phyloP scores from a whole-genome alignment of 2,797 vertebrate species.

The Danio aesculapii region DNA sequence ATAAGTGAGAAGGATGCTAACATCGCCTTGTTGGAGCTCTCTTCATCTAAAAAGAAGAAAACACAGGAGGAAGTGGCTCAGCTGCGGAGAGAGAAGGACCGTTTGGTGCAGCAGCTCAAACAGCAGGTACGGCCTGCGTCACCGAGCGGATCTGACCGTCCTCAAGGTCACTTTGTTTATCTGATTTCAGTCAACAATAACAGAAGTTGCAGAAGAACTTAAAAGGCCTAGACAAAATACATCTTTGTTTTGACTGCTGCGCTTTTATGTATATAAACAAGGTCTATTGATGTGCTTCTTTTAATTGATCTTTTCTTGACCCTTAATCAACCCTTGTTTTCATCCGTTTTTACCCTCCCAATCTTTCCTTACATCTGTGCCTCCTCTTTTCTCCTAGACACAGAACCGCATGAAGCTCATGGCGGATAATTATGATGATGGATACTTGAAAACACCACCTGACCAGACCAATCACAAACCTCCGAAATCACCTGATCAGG shows the following conservation, averaged over 20 bases:
- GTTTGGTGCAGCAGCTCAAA: conserved; percentile 97
- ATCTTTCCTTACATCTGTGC: conserved; percentile 46
- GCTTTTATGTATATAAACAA: not conserved
- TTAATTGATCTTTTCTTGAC: not conserved
- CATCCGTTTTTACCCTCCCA: not conserved
- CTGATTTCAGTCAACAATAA: not conserved
- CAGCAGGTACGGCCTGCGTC: conserved; percentile 85
- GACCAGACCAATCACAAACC: conserved; percentile 95
- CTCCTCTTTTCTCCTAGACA: conserved; percentile 79
- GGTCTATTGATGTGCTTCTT: conserved; percentile 13
- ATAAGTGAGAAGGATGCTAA: conserved; percentile 99
- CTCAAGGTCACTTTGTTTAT: conserved; percentile 52
- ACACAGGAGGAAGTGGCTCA: conserved; percentile 97
- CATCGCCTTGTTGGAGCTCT: conserved; percentile 95
- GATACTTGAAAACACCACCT: conserved; percentile 88
- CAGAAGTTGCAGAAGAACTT: not conserved
- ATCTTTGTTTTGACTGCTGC: conserved; percentile 26
- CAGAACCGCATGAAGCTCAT: conserved; percentile 99
- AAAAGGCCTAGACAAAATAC: conserved; percentile 8
- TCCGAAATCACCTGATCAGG: conserved; percentile 94
- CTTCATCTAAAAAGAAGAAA: conserved; percentile 97
- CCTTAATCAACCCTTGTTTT: not conserved
- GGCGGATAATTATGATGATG: conserved; percentile 97
- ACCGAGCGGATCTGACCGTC: not conserved
- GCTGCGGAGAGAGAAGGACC: conserved; percentile 95